phyloP scores from a whole-genome alignment of 2,113 vertebrate genomes.

The Pontoporia blainvillei region DNA sequence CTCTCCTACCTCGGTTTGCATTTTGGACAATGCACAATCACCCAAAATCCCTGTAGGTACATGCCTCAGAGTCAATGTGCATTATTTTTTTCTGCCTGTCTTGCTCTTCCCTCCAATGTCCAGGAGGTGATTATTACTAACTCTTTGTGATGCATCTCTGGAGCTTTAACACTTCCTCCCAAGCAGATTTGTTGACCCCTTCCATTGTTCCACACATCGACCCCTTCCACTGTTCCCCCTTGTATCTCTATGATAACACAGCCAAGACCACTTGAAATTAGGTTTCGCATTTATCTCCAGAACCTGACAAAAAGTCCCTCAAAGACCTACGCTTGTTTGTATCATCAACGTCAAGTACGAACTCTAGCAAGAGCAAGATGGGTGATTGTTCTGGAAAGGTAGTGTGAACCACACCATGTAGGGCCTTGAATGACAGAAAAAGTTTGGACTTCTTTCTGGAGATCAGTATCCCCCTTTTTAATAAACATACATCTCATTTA shows the following conservation, averaged over 20 bases:
- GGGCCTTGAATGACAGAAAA: not conserved
- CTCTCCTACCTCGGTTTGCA: not conserved
- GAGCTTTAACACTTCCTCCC: not conserved
- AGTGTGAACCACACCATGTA: not conserved
- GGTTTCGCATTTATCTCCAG: not conserved
- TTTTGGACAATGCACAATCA: not conserved
- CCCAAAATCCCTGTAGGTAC: not conserved
- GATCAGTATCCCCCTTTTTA: not conserved
- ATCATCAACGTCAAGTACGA: not conserved
- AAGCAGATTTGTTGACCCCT: not conserved
- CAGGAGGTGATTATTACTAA: not conserved
- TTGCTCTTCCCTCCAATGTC: not conserved
- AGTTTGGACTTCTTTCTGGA: not conserved
- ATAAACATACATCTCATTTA: not conserved
- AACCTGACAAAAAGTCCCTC: not conserved
- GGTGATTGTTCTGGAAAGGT: not conserved
- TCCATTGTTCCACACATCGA: not conserved
- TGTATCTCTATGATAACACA: not conserved
- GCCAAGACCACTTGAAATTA: not conserved
- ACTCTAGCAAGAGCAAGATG: not conserved
- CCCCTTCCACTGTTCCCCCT: too few relatives aligned
- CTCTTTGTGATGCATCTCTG: not conserved
- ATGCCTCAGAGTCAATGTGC: not conserved
- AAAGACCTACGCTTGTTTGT: not conserved
- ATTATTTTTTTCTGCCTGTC: not conserved